Evolutionary conservation across 1,140 invertebrate species (phyloP).

Genomic region (Procambarus virginalis): DNA sequence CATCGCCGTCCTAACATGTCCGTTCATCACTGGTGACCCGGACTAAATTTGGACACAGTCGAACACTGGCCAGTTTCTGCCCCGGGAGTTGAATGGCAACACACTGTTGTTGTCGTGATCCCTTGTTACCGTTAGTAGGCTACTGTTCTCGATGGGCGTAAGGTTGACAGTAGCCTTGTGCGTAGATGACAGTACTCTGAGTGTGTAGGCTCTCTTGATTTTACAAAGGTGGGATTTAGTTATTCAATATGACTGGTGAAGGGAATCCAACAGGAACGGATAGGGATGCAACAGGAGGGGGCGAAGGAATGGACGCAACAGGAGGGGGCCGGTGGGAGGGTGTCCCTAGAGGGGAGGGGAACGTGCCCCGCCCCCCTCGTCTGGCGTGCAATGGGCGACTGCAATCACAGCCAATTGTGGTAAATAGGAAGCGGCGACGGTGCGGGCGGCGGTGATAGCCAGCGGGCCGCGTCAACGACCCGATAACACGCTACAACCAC

Average conservation of each 20-base stretch:
- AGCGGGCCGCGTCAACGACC: slow-evolving; percentile 10
- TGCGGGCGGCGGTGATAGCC: slow-evolving; percentile 56
- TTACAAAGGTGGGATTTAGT: no score
- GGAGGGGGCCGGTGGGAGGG: neutral
- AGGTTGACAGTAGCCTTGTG: neutral
- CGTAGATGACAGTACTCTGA: no score
- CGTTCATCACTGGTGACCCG: neutral
- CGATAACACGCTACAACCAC: slow-evolving; percentile 10
- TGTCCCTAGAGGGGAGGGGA: neutral
- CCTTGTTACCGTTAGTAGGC: neutral
- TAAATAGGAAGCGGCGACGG: slow-evolving; percentile 61
- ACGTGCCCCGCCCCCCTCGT: slow-evolving; percentile 55
- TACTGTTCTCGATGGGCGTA: neutral
- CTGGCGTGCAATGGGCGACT: slow-evolving; percentile 61
- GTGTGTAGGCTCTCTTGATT: no score
- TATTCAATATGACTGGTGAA: no score
- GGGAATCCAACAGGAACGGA: no score
- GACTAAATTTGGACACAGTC: neutral
- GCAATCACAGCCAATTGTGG: slow-evolving; percentile 62
- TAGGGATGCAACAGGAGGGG: neutral
- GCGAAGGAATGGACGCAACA: neutral
- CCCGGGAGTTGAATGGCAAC: neutral
- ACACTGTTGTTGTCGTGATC: neutral
- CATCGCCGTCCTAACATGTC: neutral
- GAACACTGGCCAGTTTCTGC: neutral